Evolutionary conservation across 2,888 invertebrate species (phyloP).

Genomic region (Chymomyza caudatula): DNA sequence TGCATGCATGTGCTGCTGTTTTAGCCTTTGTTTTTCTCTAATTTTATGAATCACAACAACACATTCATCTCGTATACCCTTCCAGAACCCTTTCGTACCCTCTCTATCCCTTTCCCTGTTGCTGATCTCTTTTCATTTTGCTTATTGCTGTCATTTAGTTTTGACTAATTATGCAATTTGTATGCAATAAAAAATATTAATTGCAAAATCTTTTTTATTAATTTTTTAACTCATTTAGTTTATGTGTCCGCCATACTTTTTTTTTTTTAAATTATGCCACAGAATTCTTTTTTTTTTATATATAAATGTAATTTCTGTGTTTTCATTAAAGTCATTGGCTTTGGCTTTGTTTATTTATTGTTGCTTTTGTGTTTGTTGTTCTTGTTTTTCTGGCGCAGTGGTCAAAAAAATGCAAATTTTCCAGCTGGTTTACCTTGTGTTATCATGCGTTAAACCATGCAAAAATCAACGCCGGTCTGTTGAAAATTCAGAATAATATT

Average conservation of each 20-base stretch:
- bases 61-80: slow-evolving; percentile 47
- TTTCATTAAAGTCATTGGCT: slow-evolving; percentile 46
- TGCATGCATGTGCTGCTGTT: slow-evolving; percentile 33
- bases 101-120: not conserved
- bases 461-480: slow-evolving; percentile 39
- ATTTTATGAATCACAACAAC: slow-evolving; percentile 73
- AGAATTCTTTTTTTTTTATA: slow-evolving; percentile 10
- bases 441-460: slow-evolving; percentile 76
- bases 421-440: slow-evolving; percentile 73
- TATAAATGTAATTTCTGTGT: slow-evolving; percentile 11
- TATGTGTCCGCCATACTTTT: slow-evolving; percentile 4
- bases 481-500: slow-evolving; percentile 31
- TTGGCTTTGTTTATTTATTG: slow-evolving; percentile 50
- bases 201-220: slow-evolving; percentile 43
- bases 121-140: slow-evolving; percentile 16
- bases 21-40: slow-evolving; percentile 42
- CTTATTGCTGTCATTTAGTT: slow-evolving; percentile 49
- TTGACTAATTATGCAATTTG: slow-evolving; percentile 74
- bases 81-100: slow-evolving; percentile 1
- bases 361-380: slow-evolving; percentile 6
- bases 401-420: slow-evolving; percentile 67
- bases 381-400: slow-evolving; percentile 8
- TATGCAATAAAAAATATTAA: slow-evolving; percentile 70
- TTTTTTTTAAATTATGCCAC: slow-evolving; percentile 20
- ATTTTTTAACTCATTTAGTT: slow-evolving; percentile 15